phyloP scores from a whole-genome alignment of 2,113 vertebrate species.

The Cyphomyrus plagiostoma region DNA sequence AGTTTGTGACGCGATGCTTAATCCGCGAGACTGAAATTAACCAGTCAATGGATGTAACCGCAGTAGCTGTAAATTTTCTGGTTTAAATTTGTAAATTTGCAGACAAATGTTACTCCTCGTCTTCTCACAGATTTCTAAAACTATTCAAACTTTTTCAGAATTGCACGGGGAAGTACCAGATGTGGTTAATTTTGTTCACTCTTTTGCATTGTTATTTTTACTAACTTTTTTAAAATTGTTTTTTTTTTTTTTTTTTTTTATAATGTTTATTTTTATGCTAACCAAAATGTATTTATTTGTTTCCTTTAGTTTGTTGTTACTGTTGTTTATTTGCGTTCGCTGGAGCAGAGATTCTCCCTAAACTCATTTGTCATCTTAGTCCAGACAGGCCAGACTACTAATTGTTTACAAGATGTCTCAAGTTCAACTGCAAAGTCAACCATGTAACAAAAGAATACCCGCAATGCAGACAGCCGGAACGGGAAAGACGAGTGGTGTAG shows the following conservation, averaged over 20 bases:
- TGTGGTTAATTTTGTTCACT: background rate
- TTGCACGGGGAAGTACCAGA: background rate
- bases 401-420: constrained; percentile 71
- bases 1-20: background rate
- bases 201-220: background rate
- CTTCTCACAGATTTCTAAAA: background rate
- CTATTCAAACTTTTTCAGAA: background rate
- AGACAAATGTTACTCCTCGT: background rate
- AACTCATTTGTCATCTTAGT: constrained; percentile 39
- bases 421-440: constrained; percentile 70
- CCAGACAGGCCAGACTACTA: constrained; percentile 68
- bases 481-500: constrained; percentile 26
- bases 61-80: background rate
- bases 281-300: background rate
- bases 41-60: background rate
- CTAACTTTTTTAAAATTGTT: background rate
- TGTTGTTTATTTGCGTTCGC: background rate
- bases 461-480: constrained; percentile 42
- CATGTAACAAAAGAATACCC: constrained; percentile 43
- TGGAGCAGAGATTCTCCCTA: constrained; percentile 14
- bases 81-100: too few relatives aligned
- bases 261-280: background rate
- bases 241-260: background rate
- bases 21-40: background rate
- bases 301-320: background rate